Percentiles rank a stretch among this genome's conserved stretches.
Conservation (phyloP, 2,113 vertebrate species). For the Pteruthius melanotis region DNA sequence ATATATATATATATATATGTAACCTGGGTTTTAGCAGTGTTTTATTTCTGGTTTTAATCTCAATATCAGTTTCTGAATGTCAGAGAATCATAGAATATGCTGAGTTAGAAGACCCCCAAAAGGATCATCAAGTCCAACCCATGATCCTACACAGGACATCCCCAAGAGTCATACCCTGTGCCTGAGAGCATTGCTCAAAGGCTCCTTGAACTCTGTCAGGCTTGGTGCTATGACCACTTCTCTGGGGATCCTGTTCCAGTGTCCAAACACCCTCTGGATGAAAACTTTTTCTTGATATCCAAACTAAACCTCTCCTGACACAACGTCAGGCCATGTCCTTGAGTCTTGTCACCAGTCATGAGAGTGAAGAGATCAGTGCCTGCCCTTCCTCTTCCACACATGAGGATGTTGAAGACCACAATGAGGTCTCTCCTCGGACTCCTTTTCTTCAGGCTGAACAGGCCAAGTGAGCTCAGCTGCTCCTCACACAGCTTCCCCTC, state of each 20-base stretch:
- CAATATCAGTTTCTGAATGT: background rate
- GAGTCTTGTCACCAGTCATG: background rate
- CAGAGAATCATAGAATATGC: background rate
- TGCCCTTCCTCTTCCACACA: background rate
- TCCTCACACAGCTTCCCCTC: fast-evolving
- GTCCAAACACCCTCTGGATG: background rate
- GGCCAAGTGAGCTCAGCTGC: background rate
- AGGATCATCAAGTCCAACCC: background rate
- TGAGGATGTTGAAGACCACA: background rate
- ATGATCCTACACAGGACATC: background rate
- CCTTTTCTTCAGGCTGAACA: background rate
- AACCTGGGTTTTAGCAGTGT: background rate
- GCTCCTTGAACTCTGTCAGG: background rate
- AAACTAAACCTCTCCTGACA: background rate
- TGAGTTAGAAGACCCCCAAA: background rate
- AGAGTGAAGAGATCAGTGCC: background rate
- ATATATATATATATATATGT: background rate
- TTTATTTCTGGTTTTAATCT: background rate
- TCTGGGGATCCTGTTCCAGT: background rate
- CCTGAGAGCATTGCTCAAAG: background rate
- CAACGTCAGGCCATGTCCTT: background rate
- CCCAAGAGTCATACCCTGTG: fast-evolving
- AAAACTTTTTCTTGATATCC: background rate
- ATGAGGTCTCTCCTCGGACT: background rate
- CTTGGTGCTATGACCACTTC: background rate